phyloP scores from a whole-genome alignment of 1,140 invertebrate species.

The Pachypsylla venusta region DNA sequence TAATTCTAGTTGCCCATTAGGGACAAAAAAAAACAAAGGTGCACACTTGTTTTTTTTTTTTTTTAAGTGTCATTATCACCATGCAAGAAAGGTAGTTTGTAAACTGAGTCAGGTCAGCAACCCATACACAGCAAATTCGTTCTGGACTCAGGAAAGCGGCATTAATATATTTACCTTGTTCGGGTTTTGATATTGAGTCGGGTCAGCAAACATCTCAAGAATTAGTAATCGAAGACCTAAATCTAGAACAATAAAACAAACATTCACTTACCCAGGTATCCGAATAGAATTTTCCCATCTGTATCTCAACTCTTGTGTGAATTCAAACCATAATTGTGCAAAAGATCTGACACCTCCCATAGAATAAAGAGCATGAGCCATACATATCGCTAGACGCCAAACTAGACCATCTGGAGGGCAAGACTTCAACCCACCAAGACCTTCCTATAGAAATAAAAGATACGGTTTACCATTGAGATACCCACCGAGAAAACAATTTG shows the following conservation, averaged over 20 bases:
- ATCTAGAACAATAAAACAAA: constrained; percentile 17
- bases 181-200: too few species aligned
- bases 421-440: constrained; percentile 46
- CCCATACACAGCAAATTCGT: too few species aligned
- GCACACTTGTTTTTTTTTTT: too few species aligned
- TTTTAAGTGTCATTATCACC: too few species aligned
- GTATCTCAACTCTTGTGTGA: constrained; percentile 75
- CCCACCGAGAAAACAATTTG: background rate
- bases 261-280: constrained; percentile 65
- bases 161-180: too few species aligned
- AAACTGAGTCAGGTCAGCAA: too few species aligned
- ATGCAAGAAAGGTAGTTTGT: too few species aligned
- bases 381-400: constrained; percentile 65
- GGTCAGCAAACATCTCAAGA: too few species aligned
- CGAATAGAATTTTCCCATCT: constrained; percentile 67
- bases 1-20: too few species aligned
- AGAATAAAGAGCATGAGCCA: constrained; percentile 58
- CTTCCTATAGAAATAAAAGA: constrained; percentile 10
- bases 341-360: constrained; percentile 62
- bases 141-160: too few species aligned
- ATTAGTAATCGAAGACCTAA: too few species aligned
- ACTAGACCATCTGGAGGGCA: constrained; percentile 61
- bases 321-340: constrained; percentile 84
- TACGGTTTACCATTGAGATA: background rate
- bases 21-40: constrained; percentile 6